phyloP scores from a whole-genome alignment of 2,888 invertebrate species.

The Scaptomyza polygonia region DNA sequence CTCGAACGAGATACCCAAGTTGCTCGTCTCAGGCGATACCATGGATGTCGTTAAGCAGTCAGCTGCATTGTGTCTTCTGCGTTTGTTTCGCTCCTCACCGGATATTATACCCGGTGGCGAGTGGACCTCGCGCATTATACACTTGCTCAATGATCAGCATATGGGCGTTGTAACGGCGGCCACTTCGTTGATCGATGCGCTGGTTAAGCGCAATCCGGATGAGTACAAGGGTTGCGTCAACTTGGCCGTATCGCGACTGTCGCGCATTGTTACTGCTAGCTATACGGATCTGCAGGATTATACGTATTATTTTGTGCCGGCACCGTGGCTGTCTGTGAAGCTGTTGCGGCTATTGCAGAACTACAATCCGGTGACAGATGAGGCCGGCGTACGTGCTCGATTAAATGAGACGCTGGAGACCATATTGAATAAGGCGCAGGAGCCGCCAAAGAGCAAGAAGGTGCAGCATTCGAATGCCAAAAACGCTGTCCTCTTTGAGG shows the following conservation, averaged over 20 bases:
- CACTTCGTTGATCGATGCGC: slow-evolving; percentile 97
- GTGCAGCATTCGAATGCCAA: slow-evolving; percentile 99
- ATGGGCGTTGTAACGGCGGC: slow-evolving; percentile 99
- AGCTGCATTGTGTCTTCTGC: slow-evolving; percentile 97
- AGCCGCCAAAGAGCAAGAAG: slow-evolving; percentile 99
- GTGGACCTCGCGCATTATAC: slow-evolving; percentile 99
- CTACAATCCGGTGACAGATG: slow-evolving; percentile 98
- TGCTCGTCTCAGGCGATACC: slow-evolving; percentile 99
- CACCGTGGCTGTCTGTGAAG: slow-evolving; percentile 99
- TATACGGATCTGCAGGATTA: slow-evolving; percentile 99
- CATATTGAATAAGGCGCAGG: slow-evolving; percentile 99
- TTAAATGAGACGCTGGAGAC: slow-evolving; percentile 99
- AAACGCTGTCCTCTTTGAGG: slow-evolving; percentile 99
- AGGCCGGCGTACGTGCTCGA: slow-evolving; percentile 97
- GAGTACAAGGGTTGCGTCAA: slow-evolving; percentile 99
- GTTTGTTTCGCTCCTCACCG: slow-evolving; percentile 96
- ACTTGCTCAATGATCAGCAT: slow-evolving; percentile 99
- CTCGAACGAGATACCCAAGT: slow-evolving; percentile 98
- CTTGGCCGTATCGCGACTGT: slow-evolving; percentile 97
- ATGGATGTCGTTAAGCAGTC: slow-evolving; percentile 99
- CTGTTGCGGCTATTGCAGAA: slow-evolving; percentile 97
- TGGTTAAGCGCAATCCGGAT: slow-evolving; percentile 99
- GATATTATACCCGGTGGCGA: slow-evolving; percentile 98
- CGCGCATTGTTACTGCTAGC: slow-evolving; percentile 98
- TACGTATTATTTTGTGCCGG: slow-evolving; percentile 99